Base-by-base conservation (phyloP, 2,888 invertebrate species). In the Oxyscelio sp. region DNA sequence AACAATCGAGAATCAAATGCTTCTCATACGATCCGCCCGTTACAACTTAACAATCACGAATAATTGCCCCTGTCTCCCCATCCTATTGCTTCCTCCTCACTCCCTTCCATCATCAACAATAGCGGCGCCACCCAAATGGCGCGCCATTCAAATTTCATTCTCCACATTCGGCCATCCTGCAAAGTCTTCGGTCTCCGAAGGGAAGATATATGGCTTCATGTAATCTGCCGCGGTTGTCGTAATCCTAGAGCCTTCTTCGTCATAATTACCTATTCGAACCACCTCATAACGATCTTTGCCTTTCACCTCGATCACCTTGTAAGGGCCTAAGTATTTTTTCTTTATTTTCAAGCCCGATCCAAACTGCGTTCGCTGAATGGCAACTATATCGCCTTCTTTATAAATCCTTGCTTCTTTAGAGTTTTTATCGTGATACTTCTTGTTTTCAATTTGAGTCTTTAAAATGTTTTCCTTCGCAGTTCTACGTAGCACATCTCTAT, bases 401-500 rank as follows among this genome's bases (percentile, higher is more conserved):
- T 91, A 90, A 34, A 59, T 43, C 22, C 13, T 84, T 4, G 90
- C 77, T 56, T 78, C 45, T 71, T 85, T 90, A 63, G 89, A 80
- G 52, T 86, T 75, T 61, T 58, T 45, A 21, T 79, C 40, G 40
- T 77, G 65, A 17, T 71, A 71, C 50, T 78, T 66, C 54, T 58
- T 85, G 66, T 91, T 91, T 81, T 91, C 90, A 45, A 89, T 82
- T 52, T 88, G 85, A 9, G 87, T 71, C 52, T 83, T 87, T 15
- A 34, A 0, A 6, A 88, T 65, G 15, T 88, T 70, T 31, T 80
- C 48, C 38, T 86, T 79, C 0, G 84, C 87, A 0, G 71, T 8
- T 8, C 40, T 21, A 65, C 85, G 74, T 21, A 87, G 22, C 15
- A 78, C 58, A 21, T 77, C 73, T 24, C 87, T 75, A 13, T 77